Evolutionary conservation across 1,140 invertebrate species (phyloP).

Genomic region (Dreissena polymorpha): DNA sequence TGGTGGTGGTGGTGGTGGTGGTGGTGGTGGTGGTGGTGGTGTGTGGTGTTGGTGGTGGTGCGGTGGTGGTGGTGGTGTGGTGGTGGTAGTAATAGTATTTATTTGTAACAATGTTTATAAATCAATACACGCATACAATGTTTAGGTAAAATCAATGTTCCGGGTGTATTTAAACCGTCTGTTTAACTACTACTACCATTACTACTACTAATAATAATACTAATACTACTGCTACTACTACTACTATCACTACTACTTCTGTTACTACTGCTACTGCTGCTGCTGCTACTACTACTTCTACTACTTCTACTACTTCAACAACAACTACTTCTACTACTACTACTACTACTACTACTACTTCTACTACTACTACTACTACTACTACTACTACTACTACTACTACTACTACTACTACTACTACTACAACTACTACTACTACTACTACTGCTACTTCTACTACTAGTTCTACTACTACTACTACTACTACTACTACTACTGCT

Average conservation of each 20-base stretch:
- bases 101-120: too few relatives aligned
- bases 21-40: too few relatives aligned
- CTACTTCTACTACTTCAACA: not conserved
- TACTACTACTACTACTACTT: conserved; percentile 5
- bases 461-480: not conserved
- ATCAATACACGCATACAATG: too few relatives aligned
- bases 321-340: conserved; percentile 5
- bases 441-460: conserved; percentile 19
- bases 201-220: too few relatives aligned
- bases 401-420: conserved; percentile 22
- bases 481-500: conserved; percentile 13
- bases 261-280: too few relatives aligned
- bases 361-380: conserved; percentile 6
- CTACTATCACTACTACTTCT: not conserved
- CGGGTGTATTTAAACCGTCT: too few relatives aligned
- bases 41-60: too few relatives aligned
- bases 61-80: too few relatives aligned
- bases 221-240: too few relatives aligned
- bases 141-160: too few relatives aligned
- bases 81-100: too few relatives aligned
- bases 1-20: too few relatives aligned
- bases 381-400: not conserved
- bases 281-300: conserved; percentile 4
- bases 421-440: not conserved
- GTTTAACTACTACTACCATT: not conserved